Base-by-base conservation (phyloP, 2,888 invertebrate genomes). In the Cremastobaeus sp. region DNA sequence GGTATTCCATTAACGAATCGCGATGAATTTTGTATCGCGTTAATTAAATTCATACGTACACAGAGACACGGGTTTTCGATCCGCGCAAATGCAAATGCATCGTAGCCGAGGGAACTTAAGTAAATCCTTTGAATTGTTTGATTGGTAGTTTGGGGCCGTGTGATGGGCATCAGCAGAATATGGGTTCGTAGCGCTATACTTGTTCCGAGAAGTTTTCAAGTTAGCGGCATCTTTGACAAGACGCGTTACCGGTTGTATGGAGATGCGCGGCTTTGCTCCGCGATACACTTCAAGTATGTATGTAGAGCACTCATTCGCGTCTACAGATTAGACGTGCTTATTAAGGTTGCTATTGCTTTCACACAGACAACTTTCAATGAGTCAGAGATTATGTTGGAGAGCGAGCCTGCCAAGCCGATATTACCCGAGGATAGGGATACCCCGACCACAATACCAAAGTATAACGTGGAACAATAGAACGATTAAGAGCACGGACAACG, bases 1-100 rank as follows among this genome's bases (percentile, higher is more conserved):
- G 74, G 77, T 83, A 85, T 85, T 85, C 85, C 85, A 85, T 85
- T 85, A 85, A 84, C 78, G 81, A 82, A 81, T 82, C 79, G 81
- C 74, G 77, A 77, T 74, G 76, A 50, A 35, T 34, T 48, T 47
- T 47, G 65, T 60, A 28, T 35, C 5, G 9, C 32, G 37, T 45
- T 70, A 69, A 70, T 74, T 69, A 59, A 60, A 69, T 60, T 45
- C 50, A 64, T 55, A 64, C 54, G 35, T 43, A 43, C 39, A 47
- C 35, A 45, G 30, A 55, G 28, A 43, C 45, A 54, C 15, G 34
- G 15, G 25, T 45, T 48, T 62, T 62, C 41, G 35, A 68, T 50
- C 12, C 41, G 18, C 4, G 41, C 48, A 48, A 66, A 66, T 66
- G 57, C 55, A 57, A 64, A 57, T 66, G 14, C 32, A 50, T 50